Percentiles rank a stretch among this genome's conserved stretches.
Evolutionary conservation across 2,797 vertebrate species (phyloP).

Genomic region (Monodelphis domestica): DNA sequence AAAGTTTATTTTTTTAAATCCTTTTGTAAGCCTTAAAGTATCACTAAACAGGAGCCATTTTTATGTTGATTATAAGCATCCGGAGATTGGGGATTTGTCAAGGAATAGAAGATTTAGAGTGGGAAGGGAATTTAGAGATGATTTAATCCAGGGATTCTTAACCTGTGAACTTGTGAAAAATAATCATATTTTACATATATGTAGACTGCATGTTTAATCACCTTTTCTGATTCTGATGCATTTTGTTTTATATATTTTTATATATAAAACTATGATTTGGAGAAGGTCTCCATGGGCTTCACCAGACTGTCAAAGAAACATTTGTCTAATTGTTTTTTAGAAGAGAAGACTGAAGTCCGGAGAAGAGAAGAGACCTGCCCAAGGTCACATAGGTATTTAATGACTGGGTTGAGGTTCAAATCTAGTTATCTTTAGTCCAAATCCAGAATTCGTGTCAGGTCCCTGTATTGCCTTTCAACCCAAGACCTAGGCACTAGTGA

Average conservation of each 20-base stretch:
- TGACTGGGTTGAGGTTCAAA: background rate
- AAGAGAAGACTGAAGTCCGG: background rate
- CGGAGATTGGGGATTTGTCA: background rate
- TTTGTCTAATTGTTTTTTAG: background rate
- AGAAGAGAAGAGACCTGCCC: background rate
- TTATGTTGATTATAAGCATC: background rate
- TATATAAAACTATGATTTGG: background rate
- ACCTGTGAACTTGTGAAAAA: background rate
- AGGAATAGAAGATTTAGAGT: background rate
- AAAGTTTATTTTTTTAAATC: background rate
- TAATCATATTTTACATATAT: no score
- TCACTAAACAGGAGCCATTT: background rate
- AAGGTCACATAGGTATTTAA: background rate
- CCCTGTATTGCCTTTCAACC: background rate
- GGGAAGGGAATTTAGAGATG: background rate
- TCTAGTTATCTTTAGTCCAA: background rate
- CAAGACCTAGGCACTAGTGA: background rate
- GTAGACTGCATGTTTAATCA: no score
- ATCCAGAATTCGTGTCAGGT: background rate
- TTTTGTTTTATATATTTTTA: background rate
- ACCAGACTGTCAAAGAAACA: background rate
- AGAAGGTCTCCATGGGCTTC: background rate
- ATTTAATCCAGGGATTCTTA: background rate
- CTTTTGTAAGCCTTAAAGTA: background rate
- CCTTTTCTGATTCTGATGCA: background rate